Base-by-base conservation (phyloP, 2,797 vertebrate species). In the Basileuterus tristriatus region DNA sequence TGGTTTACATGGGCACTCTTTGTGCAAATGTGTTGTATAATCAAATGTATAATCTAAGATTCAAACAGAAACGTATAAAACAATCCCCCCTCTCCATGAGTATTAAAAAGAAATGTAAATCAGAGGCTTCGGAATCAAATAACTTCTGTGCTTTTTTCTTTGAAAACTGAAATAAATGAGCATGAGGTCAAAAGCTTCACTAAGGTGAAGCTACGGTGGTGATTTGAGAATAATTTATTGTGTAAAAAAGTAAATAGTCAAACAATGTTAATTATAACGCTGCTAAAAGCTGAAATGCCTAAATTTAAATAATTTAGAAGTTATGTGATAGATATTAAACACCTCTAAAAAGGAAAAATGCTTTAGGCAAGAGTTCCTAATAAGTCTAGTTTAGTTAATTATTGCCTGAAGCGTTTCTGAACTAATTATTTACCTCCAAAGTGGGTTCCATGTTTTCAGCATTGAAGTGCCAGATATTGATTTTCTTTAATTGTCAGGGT, bases 361-460 rank as follows among this genome's bases (percentile, higher is more conserved):
- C 95, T 94, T 37, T 59, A 95, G 92, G 96, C 84, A 83, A 94
- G 24, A 76, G 82, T 95, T 94, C 91, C 82, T 96, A 90, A 84
- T 95, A 96, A 95, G 83, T 92, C 81, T 95, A 67, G 36, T 96
- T 97, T 96, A 85, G 90, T 72, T 96, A 96, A 96, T 96, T 96
- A 96, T 77, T 89, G 91, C 96, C 80, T 16, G 60, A 78, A 96
- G 95, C 89, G 30, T 89, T 87, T 94, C 88, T 93, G 62, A 94
- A 93, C 91, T 96, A 93, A 97, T 97, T 93, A 95, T 90, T 97
- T 84, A 90, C 81, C 60, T 87, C 79, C 63, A 91, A 65, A 96
- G 72, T 76, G 82, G 69, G 29, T 8, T 84, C 52, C 15, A 53
- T 78, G 50, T 94, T 96, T 96, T 89, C 76, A 80, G 77, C 87